Evolutionary conservation across 2,888 invertebrate genomes (phyloP).

Genomic region (Euzetes globulus): DNA sequence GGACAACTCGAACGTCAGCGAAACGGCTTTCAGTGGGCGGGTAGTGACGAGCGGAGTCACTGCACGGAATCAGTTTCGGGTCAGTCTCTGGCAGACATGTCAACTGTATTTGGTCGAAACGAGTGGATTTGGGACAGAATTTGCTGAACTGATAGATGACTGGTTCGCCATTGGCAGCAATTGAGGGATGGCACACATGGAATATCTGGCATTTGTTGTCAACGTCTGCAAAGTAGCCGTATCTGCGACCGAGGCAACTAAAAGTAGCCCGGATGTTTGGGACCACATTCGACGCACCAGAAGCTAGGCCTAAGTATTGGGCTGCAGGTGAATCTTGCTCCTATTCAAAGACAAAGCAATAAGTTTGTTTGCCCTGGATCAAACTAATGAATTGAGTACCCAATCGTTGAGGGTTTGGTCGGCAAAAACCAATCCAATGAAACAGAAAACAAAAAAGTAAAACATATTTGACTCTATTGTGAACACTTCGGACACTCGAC

Average conservation of each 20-base stretch:
- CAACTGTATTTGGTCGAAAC: background rate
- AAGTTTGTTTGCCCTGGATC: background rate
- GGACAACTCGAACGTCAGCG: background rate
- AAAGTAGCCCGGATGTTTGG: slow-evolving; percentile 27
- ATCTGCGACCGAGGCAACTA: slow-evolving; percentile 19
- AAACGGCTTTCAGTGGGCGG: background rate
- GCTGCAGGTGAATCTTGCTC: background rate
- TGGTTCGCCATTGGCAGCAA: background rate
- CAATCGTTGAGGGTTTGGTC: no score
- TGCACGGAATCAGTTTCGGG: background rate
- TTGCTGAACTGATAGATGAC: background rate
- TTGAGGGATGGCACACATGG: slow-evolving; percentile 22
- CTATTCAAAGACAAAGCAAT: background rate
- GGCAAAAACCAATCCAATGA: background rate
- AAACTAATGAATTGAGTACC: background rate
- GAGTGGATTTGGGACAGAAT: background rate
- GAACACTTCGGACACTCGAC: background rate
- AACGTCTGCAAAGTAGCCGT: slow-evolving; percentile 36
- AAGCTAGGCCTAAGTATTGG: background rate
- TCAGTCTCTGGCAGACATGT: background rate
- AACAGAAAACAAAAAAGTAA: background rate
- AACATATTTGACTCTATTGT: background rate
- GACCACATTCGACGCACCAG: background rate
- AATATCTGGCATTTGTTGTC: slow-evolving; percentile 35
- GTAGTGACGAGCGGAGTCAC: background rate